Evolutionary conservation across 2,797 vertebrate species (phyloP).

Genomic region (Mus spretus): DNA sequence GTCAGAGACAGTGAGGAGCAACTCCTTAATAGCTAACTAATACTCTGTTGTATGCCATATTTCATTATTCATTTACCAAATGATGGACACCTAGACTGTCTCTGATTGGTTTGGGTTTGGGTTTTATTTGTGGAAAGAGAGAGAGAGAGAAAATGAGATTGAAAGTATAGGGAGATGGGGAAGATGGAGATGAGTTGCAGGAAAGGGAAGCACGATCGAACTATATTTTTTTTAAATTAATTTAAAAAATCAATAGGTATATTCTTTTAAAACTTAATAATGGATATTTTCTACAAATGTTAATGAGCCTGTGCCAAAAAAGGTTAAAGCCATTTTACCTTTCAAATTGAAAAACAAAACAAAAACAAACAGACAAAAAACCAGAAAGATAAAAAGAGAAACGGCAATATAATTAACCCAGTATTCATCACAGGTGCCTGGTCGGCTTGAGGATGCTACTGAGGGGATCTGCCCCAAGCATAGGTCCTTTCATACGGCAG

Average conservation of each 20-base stretch:
- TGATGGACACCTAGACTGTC: not conserved
- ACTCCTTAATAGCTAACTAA: not conserved
- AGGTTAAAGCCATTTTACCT: not conserved
- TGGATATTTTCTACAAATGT: not conserved
- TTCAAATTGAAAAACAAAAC: not conserved
- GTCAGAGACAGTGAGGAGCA: not conserved
- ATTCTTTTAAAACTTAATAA: not conserved
- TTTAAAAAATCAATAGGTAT: not conserved
- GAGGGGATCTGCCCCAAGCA: not conserved
- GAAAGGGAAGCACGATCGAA: not conserved
- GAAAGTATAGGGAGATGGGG: not conserved
- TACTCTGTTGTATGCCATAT: not conserved
- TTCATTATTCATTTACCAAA: not conserved
- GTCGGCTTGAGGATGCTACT: not conserved
- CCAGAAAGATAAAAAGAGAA: not conserved
- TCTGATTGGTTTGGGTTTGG: not conserved
- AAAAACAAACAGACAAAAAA: too few species aligned
- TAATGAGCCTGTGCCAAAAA: not conserved
- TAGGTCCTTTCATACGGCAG: not conserved
- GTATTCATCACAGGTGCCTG: not conserved
- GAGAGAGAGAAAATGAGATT: not conserved
- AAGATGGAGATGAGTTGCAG: not conserved
- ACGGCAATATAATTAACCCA: not conserved
- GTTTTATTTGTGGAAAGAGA: not conserved
- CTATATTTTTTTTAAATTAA: not conserved